A percentile compares a stretch with the other conserved stretches of the same genome.
phyloP scores from a whole-genome alignment of 2,888 invertebrate genomes.

The Phymatocera aterrima region DNA sequence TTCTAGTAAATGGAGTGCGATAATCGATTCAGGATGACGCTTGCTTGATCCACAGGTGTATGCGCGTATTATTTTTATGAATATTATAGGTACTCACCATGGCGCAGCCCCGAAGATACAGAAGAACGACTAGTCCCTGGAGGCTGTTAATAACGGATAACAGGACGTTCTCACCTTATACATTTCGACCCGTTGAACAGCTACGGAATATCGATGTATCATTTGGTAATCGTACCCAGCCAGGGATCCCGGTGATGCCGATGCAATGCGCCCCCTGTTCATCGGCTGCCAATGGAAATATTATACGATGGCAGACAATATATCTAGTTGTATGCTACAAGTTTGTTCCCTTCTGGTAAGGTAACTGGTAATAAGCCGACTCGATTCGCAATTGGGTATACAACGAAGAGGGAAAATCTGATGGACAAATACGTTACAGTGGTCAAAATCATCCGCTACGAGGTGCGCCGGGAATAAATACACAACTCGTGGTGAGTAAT shows the following conservation, averaged over 20 bases:
- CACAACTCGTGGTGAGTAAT: too few species aligned
- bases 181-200: conserved; percentile 18
- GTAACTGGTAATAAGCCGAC: background rate
- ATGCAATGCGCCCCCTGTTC: background rate
- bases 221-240: conserved; percentile 17
- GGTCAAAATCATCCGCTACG: too few species aligned
- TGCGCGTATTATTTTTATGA: too few species aligned
- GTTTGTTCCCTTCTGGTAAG: background rate
- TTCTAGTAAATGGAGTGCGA: background rate
- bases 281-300: conserved; percentile 10
- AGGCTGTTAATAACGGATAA: conserved; percentile 27
- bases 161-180: conserved; percentile 27
- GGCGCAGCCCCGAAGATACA: background rate
- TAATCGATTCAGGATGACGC: background rate
- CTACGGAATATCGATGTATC: conserved; percentile 17
- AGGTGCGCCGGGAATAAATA: too few species aligned
- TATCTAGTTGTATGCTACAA: background rate
- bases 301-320: background rate
- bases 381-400: too few species aligned
- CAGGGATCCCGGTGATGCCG: background rate
- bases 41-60: too few species aligned
- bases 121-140: background rate
- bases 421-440: too few species aligned
- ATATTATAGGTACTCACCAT: background rate
- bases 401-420: too few species aligned